phyloP scores from a whole-genome alignment of 2,888 invertebrate genomes.

The Patella caerulea region DNA sequence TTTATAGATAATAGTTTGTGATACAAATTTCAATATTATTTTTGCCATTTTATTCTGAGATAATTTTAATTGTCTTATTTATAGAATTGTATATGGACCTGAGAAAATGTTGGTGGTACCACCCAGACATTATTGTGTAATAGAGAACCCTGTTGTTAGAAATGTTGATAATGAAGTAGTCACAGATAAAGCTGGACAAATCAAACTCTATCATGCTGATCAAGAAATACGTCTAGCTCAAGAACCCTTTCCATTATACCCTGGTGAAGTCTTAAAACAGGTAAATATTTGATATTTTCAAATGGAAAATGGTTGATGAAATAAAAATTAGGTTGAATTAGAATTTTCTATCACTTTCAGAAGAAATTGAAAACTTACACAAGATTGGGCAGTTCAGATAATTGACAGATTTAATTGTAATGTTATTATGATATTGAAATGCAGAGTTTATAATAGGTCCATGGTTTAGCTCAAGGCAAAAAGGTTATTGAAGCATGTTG shows the following conservation, averaged over 20 bases:
- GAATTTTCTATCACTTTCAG: too few relatives aligned
- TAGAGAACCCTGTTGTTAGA: conserved; percentile 72
- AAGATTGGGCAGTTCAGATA: too few relatives aligned
- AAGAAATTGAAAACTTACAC: too few relatives aligned
- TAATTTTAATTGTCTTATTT: conserved; percentile 1
- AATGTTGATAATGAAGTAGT: conserved; percentile 66
- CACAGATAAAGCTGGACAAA: conserved; percentile 71
- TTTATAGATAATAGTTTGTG: background rate
- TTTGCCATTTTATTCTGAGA: background rate
- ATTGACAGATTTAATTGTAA: too few relatives aligned
- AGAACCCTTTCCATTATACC: conserved; percentile 74
- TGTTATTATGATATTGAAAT: too few relatives aligned
- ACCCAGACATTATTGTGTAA: conserved; percentile 73
- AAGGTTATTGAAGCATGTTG: too few relatives aligned
- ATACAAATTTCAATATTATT: background rate
- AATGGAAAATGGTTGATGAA: too few relatives aligned
- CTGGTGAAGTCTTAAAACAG: conserved; percentile 71
- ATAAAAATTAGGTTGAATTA: too few relatives aligned
- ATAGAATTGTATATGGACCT: conserved; percentile 72
- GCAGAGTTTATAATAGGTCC: too few relatives aligned
- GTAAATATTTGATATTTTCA: conserved; percentile 31
- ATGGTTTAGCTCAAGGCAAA: too few relatives aligned
- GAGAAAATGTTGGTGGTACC: conserved; percentile 73
- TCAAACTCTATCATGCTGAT: conserved; percentile 72
- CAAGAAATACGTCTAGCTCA: conserved; percentile 73